Conservation (phyloP, 2,113 vertebrate genomes). For the Himantopus leucocephalus region DNA sequence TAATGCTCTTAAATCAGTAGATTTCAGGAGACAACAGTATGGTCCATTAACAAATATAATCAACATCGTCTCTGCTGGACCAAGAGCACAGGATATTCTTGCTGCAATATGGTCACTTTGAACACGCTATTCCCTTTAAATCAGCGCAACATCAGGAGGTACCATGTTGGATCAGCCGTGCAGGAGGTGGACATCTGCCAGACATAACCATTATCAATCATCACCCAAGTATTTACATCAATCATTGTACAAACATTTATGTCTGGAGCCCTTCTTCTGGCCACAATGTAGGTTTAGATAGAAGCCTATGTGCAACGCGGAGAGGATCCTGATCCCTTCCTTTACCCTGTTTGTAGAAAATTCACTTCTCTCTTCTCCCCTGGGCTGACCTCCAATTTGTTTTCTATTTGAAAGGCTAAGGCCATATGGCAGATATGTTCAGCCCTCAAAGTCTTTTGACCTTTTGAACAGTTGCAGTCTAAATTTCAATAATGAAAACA, state of each 20-base stretch:
- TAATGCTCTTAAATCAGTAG: not conserved
- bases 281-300: not conserved
- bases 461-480: slow-evolving; percentile 71
- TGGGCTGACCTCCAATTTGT: slow-evolving; percentile 55
- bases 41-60: slow-evolving; percentile 37
- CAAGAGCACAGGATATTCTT: not conserved
- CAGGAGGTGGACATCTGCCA: slow-evolving; percentile 56
- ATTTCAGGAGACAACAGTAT: not conserved
- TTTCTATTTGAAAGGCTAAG: slow-evolving; percentile 48
- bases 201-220: slow-evolving; percentile 8
- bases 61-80: not conserved
- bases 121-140: not conserved
- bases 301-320: not conserved
- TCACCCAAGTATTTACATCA: slow-evolving; percentile 45
- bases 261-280: slow-evolving; percentile 27
- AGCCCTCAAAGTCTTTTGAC: slow-evolving; percentile 72
- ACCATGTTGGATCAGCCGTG: not conserved
- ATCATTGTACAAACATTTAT: slow-evolving; percentile 24
- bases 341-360: slow-evolving; percentile 18
- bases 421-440: slow-evolving; percentile 68
- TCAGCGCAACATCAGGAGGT: not conserved
- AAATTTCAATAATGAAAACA: slow-evolving; percentile 72
- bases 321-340: not conserved
- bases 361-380: slow-evolving; percentile 1
- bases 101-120: slow-evolving; percentile 14